Evolutionary conservation across 2,888 invertebrate genomes (phyloP), one percentile per base, ranked within the genome.

Genomic region (Leptopilina drosophilae): DNA sequence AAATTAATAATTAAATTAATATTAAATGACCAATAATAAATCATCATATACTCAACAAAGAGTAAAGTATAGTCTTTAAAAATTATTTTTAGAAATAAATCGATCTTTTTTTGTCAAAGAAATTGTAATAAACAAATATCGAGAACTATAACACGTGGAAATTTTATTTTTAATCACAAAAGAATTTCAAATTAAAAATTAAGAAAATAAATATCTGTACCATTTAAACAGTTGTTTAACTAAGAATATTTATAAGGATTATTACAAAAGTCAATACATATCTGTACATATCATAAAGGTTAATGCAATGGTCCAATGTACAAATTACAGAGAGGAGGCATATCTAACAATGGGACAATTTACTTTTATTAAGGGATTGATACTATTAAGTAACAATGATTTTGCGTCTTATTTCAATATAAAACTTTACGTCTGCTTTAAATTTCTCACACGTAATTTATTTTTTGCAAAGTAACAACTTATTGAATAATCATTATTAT

Each of bases 311-410:
- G 12, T 69, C 53, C 20, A 49, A 66, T 33, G 62, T 62, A 20
- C 62, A 66, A 12, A 46, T 20, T 49, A 46, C 9, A 69, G 26
- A 69, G 26, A 73, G 73, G 8, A n/a, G 56, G 40, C 56, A 33
- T 56, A 56, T 20, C 73, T 73, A 73, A 73, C 56, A 56, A 20
- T 62, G 9, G 33, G 56, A 73, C 56, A 73, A 73, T 73, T 73
- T 73, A n/a, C 40, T 73, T 69, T 73, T 73, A 73, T 73, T 33
- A 73, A 56, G n/a, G 53, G 56, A 73, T 73, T 73, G 73, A 40
- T 73, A 53, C 56, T 73, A 73, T 56, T 73, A 73, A 73, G 53
- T 49, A 73, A 26, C 73, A 49, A 73, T 73, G 73, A 56, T 53
- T 73, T 14, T 73, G 73, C 73, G 73, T 56, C 53, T 73, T 73